Percentiles rank a stretch among this genome's conserved stretches.
Evolutionary conservation across 2,113 vertebrate species (phyloP).

Genomic region (Bufo gargarizans): DNA sequence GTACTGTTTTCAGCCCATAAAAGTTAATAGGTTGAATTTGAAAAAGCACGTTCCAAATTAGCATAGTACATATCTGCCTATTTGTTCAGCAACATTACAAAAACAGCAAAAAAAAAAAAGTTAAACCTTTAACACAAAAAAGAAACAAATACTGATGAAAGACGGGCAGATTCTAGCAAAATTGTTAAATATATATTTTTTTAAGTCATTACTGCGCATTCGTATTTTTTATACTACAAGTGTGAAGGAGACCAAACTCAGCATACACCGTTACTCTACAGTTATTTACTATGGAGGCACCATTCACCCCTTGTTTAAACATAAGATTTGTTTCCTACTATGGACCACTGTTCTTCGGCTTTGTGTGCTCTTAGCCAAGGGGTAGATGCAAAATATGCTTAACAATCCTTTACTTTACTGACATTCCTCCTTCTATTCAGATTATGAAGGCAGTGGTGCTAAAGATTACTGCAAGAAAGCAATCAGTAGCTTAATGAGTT

Average conservation of each 20-base stretch:
- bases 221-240: too few relatives aligned
- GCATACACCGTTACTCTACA: background rate
- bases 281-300: background rate
- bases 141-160: too few relatives aligned
- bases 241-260: background rate
- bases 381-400: conserved; percentile 36
- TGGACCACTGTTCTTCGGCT: background rate
- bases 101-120: too few relatives aligned
- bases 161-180: too few relatives aligned
- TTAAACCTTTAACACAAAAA: too few relatives aligned
- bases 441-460: conserved; percentile 30
- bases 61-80: too few relatives aligned
- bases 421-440: conserved; percentile 40
- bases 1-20: too few relatives aligned
- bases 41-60: too few relatives aligned
- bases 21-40: too few relatives aligned
- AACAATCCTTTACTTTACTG: conserved; percentile 29
- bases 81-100: too few relatives aligned
- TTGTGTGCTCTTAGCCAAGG: conserved; percentile 24
- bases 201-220: too few relatives aligned
- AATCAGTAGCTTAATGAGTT: conserved; percentile 51
- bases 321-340: background rate
- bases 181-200: too few relatives aligned
- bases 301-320: background rate
- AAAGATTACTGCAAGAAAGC: conserved; percentile 46